phyloP scores from a whole-genome alignment of 1,140 invertebrate species.

The Pararge aegeria region DNA sequence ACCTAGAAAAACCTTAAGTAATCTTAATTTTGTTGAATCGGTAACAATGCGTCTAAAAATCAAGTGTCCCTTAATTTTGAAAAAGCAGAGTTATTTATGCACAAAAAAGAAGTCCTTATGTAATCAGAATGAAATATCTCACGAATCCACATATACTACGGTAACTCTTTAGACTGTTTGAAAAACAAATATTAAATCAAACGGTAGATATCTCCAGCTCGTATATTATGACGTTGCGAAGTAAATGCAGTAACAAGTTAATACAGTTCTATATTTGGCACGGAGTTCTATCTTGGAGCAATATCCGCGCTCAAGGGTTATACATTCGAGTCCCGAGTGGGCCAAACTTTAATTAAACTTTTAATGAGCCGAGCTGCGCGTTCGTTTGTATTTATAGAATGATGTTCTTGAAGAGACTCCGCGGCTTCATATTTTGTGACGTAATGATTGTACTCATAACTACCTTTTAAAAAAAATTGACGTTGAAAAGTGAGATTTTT shows the following conservation, averaged over 20 bases:
- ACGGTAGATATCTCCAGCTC: background rate
- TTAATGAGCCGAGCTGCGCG: conserved; percentile 27
- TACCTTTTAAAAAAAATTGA: no score
- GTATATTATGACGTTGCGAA: conserved; percentile 6
- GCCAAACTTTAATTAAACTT: conserved; percentile 37
- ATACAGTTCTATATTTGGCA: conserved; percentile 34
- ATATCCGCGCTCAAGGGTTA: conserved; percentile 30
- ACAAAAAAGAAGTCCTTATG: no score
- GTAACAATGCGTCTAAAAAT: no score
- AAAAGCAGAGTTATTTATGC: no score
- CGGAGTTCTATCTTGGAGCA: conserved; percentile 27
- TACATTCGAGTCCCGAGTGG: conserved; percentile 33
- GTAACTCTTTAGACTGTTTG: no score
- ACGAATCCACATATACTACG: no score
- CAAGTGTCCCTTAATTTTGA: no score
- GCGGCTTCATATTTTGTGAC: background rate
- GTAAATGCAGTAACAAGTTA: conserved; percentile 27
- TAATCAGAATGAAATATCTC: no score
- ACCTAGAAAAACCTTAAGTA: no score
- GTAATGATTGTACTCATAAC: background rate
- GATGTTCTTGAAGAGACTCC: background rate
- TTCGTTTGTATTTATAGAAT: conserved; percentile 21
- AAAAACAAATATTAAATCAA: background rate
- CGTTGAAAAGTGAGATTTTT: no score
- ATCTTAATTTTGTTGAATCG: no score